phyloP scores from a whole-genome alignment of 2,797 vertebrate species.

The Poeciliopsis turneri region DNA sequence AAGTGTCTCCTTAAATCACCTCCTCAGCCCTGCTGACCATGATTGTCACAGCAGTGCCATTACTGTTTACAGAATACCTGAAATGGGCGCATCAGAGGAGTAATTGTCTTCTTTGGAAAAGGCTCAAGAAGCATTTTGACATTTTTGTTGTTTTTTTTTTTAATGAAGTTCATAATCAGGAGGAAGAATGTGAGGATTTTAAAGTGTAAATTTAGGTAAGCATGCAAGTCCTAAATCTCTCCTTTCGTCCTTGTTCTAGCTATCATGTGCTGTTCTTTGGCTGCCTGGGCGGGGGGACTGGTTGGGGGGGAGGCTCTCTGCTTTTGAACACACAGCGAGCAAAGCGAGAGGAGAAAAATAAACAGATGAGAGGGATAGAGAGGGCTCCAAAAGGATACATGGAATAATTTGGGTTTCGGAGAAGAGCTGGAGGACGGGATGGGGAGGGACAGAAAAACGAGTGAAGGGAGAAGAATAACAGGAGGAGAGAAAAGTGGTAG shows the following conservation, averaged over 20 bases:
- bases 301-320: slow-evolving; percentile 8
- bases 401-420: slow-evolving; percentile 31
- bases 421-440: slow-evolving; percentile 6
- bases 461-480: neutral
- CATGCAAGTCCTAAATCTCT: neutral
- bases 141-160: neutral
- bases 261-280: slow-evolving; percentile 24
- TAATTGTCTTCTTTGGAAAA: neutral
- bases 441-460: slow-evolving; percentile 4
- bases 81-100: slow-evolving; percentile 1
- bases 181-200: neutral
- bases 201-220: slow-evolving; percentile 44
- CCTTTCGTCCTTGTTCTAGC: slow-evolving; percentile 23
- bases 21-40: slow-evolving; percentile 28
- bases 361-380: slow-evolving; percentile 30
- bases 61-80: slow-evolving; percentile 2
- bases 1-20: slow-evolving; percentile 32
- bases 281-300: slow-evolving; percentile 13
- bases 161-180: neutral
- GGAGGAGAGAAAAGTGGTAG: slow-evolving; percentile 26
- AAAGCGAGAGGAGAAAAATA: slow-evolving; percentile 14
- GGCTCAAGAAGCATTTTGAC: neutral
- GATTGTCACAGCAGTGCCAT: slow-evolving; percentile 12
- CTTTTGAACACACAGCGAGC: slow-evolving; percentile 43
- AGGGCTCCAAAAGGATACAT: slow-evolving; percentile 27